Base-by-base conservation (phyloP, 92 coral and sea anemone species). In the Parazoanthus darwini region DNA sequence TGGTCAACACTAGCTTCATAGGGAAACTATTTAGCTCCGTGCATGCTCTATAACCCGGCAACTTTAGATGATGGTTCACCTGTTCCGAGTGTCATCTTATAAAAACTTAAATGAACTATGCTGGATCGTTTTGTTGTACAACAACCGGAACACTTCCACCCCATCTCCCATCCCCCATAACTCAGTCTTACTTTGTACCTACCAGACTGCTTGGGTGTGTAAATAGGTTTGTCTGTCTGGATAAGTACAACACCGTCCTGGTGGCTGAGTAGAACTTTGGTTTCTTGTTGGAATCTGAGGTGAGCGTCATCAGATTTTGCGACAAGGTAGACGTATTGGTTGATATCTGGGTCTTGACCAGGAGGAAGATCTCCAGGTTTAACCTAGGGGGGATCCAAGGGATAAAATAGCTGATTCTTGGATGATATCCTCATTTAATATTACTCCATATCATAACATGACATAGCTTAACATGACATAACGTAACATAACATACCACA, bases 141-240 rank as follows among this genome's bases (percentile, higher is more conserved):
- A 48, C 1, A 48, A 44, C 48, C 48, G 48, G 48, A 44, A 48
- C 10, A 54, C 2, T 54, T 2, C 59, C 18, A 54, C 2, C 0
- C 59, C 59, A 13, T 0, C 38, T 22, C 37, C 85, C 65, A 0
- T 1, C 38, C 71, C 35, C 70, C 37, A 3, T 20, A 6, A 16
- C 0, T 80, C 46, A 86, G 6, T 42, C n/a, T 10, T 20, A 36
- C 6, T 7, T 0, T 37, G 10, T 14, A 74, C 98, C 66, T 89
- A 97, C 99, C 99, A 42, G 91, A 81, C 82, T 97, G 99, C 42
- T 93, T 93, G 18, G 99, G 99, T 3, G 98, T 97, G 91, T 97
- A 97, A 67, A 97, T 90, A 23, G 99, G 99, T 89, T 97, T 97
- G 93, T 97, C 99, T 25, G 99, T 97, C 83, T 95, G 98, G 51